Evolutionary conservation across 2,113 vertebrate species (phyloP), one percentile per base, ranked within the genome.

Genomic region (Benitochromis conjunctus): DNA sequence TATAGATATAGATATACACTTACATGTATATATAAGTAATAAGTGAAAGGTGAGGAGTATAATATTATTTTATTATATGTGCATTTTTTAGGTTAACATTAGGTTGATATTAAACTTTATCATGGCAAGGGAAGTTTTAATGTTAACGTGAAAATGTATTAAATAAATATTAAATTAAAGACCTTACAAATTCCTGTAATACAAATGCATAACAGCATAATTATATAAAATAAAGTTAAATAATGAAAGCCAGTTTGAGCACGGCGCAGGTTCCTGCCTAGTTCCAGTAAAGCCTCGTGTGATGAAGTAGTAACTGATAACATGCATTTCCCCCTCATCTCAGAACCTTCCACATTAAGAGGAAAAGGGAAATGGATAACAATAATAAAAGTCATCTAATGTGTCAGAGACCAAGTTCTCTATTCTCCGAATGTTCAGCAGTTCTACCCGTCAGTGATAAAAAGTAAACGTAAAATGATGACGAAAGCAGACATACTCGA

Each of bases 331-430:
- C 85, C 82, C 64, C 10, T 88, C 24, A 36, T 43, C 77, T 76
- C 58, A 77, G 12, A 24, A 48, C 7, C 80, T 90, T 92, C 89
- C 90, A 86, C 76, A 81, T 86, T 86, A 82, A 9, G 12, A 38
- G 81, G 84, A 91, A 94, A 58, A 88, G 76, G 87, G 88, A 92
- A 92, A 83, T 18, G 88, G 79, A 88, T 86, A 88, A 80, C 56
- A 81, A 11, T 2, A 24, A 43, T 81, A 46, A 81, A 77, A 43
- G 7, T 58, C 46, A 71, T 11, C 43, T 80, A 43, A 10, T 4
- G 31, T 62, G 41, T 83, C 57, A 51, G 24, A 43, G 9, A 60
- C 10, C 31, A 26, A 92, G 86, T 93, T 94, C 92, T 88, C 86
- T 79, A 71, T 93, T 92, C 71, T 86, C 13, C 1, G 71, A 79